These are phyloP conservation scores for Turdus rufiventris DNA, from an alignment of 2,113 vertebrate species.

Conservation along the genomic window DNA sequence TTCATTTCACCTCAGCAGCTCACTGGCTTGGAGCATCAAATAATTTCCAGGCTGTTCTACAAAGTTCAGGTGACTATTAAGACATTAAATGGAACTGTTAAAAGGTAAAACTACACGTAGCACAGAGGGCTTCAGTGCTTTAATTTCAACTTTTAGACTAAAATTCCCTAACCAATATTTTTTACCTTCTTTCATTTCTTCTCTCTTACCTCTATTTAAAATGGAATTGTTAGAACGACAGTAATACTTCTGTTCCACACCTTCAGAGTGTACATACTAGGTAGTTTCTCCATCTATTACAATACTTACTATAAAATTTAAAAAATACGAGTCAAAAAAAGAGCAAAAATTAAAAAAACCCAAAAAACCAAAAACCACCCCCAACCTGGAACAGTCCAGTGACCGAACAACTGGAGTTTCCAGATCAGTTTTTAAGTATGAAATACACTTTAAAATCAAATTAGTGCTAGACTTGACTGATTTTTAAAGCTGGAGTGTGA, in stretches of 20 bases:
- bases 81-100: background rate
- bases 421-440: background rate
- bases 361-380: background rate
- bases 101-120: background rate
- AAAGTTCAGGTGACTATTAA: background rate
- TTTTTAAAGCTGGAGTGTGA: background rate
- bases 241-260: background rate
- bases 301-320: background rate
- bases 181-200: background rate
- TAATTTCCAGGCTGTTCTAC: background rate
- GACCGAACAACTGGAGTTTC: background rate
- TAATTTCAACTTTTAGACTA: background rate
- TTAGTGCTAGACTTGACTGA: fast-evolving
- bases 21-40: background rate
- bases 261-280: background rate
- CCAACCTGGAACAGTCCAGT: background rate
- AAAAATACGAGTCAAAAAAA: background rate
- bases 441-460: background rate
- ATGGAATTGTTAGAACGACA: background rate
- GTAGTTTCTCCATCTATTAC: background rate
- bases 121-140: background rate
- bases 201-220: background rate
- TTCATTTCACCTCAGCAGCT: background rate
- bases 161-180: background rate
- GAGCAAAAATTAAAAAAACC: background rate